Percentiles rank a stretch among this genome's conserved stretches.
phyloP scores from a whole-genome alignment of 2,888 invertebrate genomes.

The Eutolmus rufibarbis region DNA sequence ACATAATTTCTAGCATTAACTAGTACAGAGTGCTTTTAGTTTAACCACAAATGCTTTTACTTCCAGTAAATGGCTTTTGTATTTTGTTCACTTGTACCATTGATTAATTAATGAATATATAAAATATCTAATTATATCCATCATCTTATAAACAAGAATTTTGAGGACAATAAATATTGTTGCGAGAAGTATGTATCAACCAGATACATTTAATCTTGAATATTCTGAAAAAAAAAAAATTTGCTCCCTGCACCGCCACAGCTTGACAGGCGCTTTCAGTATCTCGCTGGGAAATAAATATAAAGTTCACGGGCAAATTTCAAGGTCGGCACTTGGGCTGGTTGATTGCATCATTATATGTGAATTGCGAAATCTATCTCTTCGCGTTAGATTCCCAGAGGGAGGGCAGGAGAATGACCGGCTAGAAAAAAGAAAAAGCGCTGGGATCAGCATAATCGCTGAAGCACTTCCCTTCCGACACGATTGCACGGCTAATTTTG shows the following conservation, averaged over 20 bases:
- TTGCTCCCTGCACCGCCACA: not conserved
- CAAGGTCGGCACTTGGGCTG: not conserved
- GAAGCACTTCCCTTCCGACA: not conserved
- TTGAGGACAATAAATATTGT: too few species aligned
- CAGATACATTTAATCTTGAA: not conserved
- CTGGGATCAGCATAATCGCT: not conserved
- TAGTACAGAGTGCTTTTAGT: too few species aligned
- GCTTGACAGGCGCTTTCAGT: not conserved
- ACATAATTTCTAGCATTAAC: too few species aligned
- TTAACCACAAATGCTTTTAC: too few species aligned
- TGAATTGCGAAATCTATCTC: not conserved
- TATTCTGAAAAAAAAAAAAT: not conserved
- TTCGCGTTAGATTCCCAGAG: not conserved
- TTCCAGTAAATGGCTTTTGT: too few species aligned
- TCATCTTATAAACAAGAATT: too few species aligned
- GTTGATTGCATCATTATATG: constrained; percentile 13
- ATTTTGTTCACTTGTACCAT: too few species aligned
- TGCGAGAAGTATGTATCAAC: not conserved
- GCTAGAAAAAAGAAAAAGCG: not conserved
- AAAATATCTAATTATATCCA: too few species aligned
- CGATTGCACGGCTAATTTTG: not conserved
- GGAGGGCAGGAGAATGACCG: not conserved
- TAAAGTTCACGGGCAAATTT: constrained; percentile 9
- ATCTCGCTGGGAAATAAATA: not conserved
- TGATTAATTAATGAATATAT: too few species aligned